Base-by-base conservation (phyloP, 2,888 invertebrate genomes). In the Zaprionus bogoriensis region DNA sequence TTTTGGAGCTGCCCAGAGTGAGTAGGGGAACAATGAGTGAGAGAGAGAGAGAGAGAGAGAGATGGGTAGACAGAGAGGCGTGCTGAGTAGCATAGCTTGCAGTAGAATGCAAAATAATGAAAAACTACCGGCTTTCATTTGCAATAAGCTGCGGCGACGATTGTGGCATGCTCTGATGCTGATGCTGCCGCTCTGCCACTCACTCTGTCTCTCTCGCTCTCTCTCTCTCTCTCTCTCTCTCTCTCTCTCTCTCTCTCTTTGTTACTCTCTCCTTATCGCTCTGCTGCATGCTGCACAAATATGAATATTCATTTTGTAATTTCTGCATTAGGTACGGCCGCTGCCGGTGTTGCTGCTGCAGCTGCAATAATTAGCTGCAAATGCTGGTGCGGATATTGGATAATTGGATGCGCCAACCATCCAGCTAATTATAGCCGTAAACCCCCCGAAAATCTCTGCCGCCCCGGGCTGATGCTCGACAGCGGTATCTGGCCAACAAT, bases 241-340 rank as follows among this genome's bases (percentile, higher is more conserved):
- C n/a, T n/a, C n/a, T n/a, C n/a, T n/a, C n/a, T n/a, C n/a, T n/a
- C n/a, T n/a, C n/a, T n/a, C n/a, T n/a, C n/a, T n/a, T n/a, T n/a
- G n/a, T n/a, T n/a, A n/a, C n/a, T n/a, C n/a, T n/a, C n/a, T n/a
- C n/a, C n/a, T n/a, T n/a, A n/a, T n/a, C n/a, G n/a, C n/a, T n/a
- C 47, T 41, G 38, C 32, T 36, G 19, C 46, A n/a, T 28, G 45
- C 59, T 53, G 57, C 77, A 30, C 55, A 79, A 79, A 77, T 80
- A 80, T 80, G 79, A 82, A 80, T 82, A 80, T 82, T 82, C 74
- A 79, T 80, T 77, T 67, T 63, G 83, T 72, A 74, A 82, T 80
- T 74, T 77, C 59, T 70, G 70, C 77, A 80, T 80, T 80, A 82
- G 83, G 67, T 67, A 65, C 51, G 53, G 61, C 58, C 59, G 44